Evolutionary conservation across 92 coral and sea anemone species (phyloP).

Genomic region (Metridium senile): DNA sequence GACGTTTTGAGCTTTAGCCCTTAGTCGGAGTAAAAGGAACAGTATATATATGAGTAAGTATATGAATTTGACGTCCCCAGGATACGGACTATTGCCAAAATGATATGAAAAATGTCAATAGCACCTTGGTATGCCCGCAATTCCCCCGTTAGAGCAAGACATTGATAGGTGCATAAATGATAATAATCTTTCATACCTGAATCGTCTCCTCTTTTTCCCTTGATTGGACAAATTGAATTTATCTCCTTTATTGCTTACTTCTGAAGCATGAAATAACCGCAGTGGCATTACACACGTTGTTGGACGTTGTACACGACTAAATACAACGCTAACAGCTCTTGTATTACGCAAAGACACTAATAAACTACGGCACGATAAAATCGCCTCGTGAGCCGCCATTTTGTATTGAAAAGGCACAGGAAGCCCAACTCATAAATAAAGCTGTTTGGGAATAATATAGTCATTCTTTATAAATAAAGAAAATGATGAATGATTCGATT

Average conservation of each 20-base stretch:
- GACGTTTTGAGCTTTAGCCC: too few relatives aligned
- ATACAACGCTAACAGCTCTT: neutral
- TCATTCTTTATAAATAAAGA: neutral
- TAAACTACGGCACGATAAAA: neutral
- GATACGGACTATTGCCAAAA: too few relatives aligned
- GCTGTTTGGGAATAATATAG: neutral
- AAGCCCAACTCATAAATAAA: neutral
- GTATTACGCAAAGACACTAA: neutral
- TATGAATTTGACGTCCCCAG: too few relatives aligned
- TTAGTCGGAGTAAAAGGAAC: too few relatives aligned
- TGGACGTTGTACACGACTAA: neutral
- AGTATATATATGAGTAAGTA: too few relatives aligned
- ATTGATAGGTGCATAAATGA: too few relatives aligned
- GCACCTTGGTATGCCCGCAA: too few relatives aligned
- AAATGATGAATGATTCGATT: neutral
- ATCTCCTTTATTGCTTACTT: slow-evolving; percentile 13
- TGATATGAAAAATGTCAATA: too few relatives aligned
- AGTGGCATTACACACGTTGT: neutral
- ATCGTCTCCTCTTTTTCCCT: slow-evolving; percentile 7
- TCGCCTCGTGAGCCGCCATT: slow-evolving; percentile 22
- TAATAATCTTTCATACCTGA: slow-evolving; percentile 8
- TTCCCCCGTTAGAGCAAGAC: too few relatives aligned
- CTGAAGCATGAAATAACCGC: slow-evolving; percentile 3
- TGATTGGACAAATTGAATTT: slow-evolving; percentile 20
- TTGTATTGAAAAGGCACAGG: slow-evolving; percentile 14